phyloP scores from a whole-genome alignment of 2,888 invertebrate species.

The Scaptomyza flava region DNA sequence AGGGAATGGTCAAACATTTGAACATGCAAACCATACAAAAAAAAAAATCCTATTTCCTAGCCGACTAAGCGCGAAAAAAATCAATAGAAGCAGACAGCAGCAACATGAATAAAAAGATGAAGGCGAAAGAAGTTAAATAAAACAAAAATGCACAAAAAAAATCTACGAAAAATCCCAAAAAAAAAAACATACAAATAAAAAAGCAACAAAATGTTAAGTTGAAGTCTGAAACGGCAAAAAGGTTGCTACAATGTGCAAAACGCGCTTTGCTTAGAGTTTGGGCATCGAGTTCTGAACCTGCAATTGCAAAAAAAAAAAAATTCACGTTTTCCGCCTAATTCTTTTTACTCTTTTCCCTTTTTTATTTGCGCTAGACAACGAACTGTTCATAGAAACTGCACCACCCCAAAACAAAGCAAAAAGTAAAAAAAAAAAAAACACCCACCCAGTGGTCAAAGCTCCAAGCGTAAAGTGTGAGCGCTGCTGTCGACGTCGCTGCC shows the following conservation, averaged over 20 bases:
- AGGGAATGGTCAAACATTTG: constrained; percentile 67
- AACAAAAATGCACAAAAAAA: constrained; percentile 61
- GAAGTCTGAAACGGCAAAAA: constrained; percentile 54
- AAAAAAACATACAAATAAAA: constrained; percentile 40
- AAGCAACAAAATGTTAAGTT: constrained; percentile 34
- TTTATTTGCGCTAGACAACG: constrained; percentile 42
- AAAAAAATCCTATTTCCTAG: constrained; percentile 40
- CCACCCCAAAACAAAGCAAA: constrained; percentile 41
- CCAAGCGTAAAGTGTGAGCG: constrained; percentile 44
- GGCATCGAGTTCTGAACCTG: constrained; percentile 37
- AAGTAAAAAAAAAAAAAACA: neutral
- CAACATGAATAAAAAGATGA: constrained; percentile 71
- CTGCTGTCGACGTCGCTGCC: constrained; percentile 51
- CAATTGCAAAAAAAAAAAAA: constrained; percentile 76
- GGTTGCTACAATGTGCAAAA: constrained; percentile 77
- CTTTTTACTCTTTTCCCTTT: constrained; percentile 54
- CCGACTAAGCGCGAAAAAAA: constrained; percentile 81
- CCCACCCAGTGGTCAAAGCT: constrained; percentile 23
- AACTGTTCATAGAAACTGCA: constrained; percentile 69
- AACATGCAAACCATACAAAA: constrained; percentile 43
- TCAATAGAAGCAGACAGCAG: constrained; percentile 85
- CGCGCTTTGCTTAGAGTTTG: constrained; percentile 52
- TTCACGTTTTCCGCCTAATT: constrained; percentile 80
- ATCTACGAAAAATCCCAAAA: constrained; percentile 1
- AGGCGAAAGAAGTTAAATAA: constrained; percentile 64